These are phyloP conservation scores for Stomatorhinus ivindoensis DNA, from an alignment of 2,113 vertebrate genomes.

Conservation along the genomic window DNA sequence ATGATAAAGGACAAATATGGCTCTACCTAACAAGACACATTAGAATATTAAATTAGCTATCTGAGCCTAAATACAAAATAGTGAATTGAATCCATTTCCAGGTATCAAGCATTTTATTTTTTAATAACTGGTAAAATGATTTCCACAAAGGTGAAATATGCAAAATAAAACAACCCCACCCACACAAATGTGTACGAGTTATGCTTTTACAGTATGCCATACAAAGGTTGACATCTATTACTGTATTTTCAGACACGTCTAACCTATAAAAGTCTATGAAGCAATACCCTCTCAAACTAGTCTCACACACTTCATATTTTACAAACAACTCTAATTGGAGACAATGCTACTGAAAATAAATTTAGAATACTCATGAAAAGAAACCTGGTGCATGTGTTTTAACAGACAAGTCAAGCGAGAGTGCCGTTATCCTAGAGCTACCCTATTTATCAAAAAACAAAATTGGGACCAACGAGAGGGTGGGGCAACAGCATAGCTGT, in stretches of 20 bases:
- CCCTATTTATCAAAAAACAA: constrained; percentile 26
- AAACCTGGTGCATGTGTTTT: constrained; percentile 17
- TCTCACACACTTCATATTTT: constrained; percentile 25
- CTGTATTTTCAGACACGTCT: constrained; percentile 15
- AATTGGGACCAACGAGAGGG: constrained; percentile 8
- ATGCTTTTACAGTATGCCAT: constrained; percentile 20
- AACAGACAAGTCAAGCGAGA: constrained; percentile 16
- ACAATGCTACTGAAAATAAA: constrained; percentile 22
- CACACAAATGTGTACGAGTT: constrained; percentile 14
- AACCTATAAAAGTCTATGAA: constrained; percentile 30
- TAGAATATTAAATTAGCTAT: background rate
- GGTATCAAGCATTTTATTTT: constrained; percentile 27
- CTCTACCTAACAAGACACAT: background rate
- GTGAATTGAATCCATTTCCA: background rate
- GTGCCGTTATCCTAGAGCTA: constrained; percentile 16
- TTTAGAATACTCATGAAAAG: constrained; percentile 18
- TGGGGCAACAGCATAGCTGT: background rate
- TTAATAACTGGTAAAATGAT: constrained; percentile 28
- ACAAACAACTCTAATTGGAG: constrained; percentile 28
- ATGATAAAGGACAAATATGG: background rate
- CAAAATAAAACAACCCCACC: constrained; percentile 25
- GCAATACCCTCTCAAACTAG: constrained; percentile 15
- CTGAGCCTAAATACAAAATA: background rate
- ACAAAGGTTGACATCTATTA: constrained; percentile 31
- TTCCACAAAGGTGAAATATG: constrained; percentile 28